Evolutionary conservation across 2,113 vertebrate species (phyloP).

Genomic region (Nerophis ophidion): DNA sequence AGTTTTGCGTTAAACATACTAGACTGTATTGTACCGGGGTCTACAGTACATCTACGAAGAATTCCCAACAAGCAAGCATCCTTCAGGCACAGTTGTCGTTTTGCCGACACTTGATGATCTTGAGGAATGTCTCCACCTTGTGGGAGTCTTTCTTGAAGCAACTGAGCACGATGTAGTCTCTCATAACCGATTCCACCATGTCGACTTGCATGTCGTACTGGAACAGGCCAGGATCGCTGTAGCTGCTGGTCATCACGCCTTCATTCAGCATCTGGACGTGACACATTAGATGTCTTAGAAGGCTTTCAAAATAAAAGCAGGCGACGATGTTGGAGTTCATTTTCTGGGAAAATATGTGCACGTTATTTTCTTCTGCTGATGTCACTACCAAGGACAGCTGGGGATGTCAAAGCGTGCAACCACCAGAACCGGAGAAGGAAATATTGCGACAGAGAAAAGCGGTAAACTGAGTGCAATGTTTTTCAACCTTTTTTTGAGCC

Average conservation of each 20-base stretch:
- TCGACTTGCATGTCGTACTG: constrained; percentile 48
- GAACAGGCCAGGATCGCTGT: constrained; percentile 31
- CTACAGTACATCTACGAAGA: constrained; percentile 23
- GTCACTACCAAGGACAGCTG: no score
- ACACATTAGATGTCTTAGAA: not conserved
- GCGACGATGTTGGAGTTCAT: not conserved
- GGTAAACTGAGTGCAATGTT: no score
- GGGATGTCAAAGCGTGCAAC: no score
- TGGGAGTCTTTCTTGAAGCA: constrained; percentile 76
- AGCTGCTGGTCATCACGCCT: constrained; percentile 23
- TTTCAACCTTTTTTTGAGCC: no score
- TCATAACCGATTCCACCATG: constrained; percentile 61
- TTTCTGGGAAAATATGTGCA: no score
- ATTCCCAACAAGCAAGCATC: constrained; percentile 45
- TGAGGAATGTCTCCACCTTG: constrained; percentile 74
- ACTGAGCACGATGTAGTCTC: constrained; percentile 62
- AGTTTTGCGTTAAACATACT: constrained; percentile 48
- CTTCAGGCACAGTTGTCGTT: constrained; percentile 58
- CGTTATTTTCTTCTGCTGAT: no score
- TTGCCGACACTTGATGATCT: constrained; percentile 71
- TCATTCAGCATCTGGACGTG: constrained; percentile 67
- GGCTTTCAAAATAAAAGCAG: not conserved
- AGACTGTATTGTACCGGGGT: not conserved
- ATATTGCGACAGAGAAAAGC: no score
- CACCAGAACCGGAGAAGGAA: no score